A percentile compares a stretch with the other conserved stretches of the same genome.
These are phyloP conservation scores for Saiga tatarica DNA, from an alignment of 2,113 vertebrate genomes.

Conservation along the genomic window DNA sequence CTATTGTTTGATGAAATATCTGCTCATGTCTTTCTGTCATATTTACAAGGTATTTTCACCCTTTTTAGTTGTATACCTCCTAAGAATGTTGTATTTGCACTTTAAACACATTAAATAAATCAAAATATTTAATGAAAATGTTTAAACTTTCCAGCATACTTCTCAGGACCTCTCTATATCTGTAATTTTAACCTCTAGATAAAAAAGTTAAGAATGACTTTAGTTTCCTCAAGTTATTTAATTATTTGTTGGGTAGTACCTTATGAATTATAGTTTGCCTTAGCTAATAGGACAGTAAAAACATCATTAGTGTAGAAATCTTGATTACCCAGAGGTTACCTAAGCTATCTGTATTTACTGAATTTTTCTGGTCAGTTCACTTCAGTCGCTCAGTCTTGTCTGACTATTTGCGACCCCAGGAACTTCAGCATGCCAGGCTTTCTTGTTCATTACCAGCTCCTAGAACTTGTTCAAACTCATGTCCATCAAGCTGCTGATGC, in stretches of 20 bases:
- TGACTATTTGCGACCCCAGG: fast-evolving
- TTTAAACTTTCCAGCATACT: background rate
- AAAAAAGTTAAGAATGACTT: background rate
- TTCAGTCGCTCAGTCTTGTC: background rate
- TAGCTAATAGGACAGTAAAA: background rate
- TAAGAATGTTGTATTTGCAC: background rate
- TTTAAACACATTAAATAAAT: background rate
- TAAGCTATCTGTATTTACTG: background rate
- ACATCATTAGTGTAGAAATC: background rate
- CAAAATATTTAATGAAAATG: background rate
- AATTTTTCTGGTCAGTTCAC: background rate
- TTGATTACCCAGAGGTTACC: background rate
- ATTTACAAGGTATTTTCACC: background rate
- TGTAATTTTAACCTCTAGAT: background rate
- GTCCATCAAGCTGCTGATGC: background rate
- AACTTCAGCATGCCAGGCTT: background rate
- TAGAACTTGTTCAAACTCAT: background rate
- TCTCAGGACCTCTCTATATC: background rate
- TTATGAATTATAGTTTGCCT: background rate
- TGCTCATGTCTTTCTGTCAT: background rate
- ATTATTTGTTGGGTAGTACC: background rate
- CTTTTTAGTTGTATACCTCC: background rate
- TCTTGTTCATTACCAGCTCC: background rate
- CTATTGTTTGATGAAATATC: background rate
- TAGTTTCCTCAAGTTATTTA: background rate